Evolutionary conservation across 2,113 vertebrate genomes (phyloP).

Genomic region (Podiceps cristatus): DNA sequence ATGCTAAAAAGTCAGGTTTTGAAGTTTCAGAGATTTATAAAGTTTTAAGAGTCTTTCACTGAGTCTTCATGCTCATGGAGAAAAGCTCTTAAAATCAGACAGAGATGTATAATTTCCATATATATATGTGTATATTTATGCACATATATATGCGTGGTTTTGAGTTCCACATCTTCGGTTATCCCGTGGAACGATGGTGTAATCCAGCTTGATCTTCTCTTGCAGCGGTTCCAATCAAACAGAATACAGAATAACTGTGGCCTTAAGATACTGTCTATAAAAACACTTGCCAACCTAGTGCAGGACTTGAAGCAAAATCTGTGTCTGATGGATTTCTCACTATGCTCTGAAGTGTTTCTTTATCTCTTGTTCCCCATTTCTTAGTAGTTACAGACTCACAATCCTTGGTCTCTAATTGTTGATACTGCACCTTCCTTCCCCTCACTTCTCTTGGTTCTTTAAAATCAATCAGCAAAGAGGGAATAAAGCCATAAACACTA

Average conservation of each 20-base stretch:
- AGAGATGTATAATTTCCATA: background rate
- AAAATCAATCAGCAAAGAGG: background rate
- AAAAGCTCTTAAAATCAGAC: background rate
- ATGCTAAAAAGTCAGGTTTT: background rate
- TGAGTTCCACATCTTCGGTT: background rate
- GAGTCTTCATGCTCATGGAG: background rate
- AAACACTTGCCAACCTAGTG: background rate
- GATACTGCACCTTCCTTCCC: background rate
- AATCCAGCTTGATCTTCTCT: background rate
- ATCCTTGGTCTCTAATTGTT: background rate
- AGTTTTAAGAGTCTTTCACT: background rate
- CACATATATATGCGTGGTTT: background rate
- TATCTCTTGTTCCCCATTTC: background rate
- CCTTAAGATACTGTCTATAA: background rate
- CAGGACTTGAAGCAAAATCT: background rate
- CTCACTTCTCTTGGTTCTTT: background rate
- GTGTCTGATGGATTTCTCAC: background rate
- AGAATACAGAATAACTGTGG: constrained; percentile 3
- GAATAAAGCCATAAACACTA: background rate
- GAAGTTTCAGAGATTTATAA: background rate
- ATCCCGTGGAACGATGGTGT: background rate
- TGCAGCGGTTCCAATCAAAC: background rate
- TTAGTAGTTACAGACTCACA: background rate
- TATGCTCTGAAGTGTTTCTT: background rate
- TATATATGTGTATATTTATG: background rate